phyloP scores from a whole-genome alignment of 1,140 invertebrate genomes.

The Macrocentrus cingulum region DNA sequence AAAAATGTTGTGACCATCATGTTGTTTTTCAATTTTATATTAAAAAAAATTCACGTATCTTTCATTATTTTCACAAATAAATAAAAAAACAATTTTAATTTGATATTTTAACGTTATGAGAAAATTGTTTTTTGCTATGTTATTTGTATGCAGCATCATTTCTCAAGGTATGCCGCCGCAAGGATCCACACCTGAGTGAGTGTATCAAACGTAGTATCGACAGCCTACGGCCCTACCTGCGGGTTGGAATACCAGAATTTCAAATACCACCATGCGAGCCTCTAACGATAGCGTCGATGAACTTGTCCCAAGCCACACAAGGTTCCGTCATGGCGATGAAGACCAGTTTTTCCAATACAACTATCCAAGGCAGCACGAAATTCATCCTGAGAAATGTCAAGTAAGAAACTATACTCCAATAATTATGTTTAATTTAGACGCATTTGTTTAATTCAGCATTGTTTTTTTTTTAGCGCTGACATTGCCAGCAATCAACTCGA shows the following conservation, averaged over 20 bases:
- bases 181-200: constrained; percentile 57
- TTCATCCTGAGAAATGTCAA: constrained; percentile 63
- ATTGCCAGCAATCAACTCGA: constrained; percentile 57
- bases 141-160: constrained; percentile 8
- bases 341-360: constrained; percentile 64
- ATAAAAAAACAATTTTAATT: too few species aligned
- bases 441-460: too few species aligned
- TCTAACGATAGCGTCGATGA: constrained; percentile 62
- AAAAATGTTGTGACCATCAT: too few species aligned
- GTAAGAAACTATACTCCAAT: constrained; percentile 58
- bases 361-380: constrained; percentile 62
- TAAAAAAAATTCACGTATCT: too few species aligned
- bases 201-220: constrained; percentile 54
- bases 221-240: constrained; percentile 56
- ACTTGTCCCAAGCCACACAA: constrained; percentile 62
- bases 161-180: constrained; percentile 63
- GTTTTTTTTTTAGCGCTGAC: constrained; percentile 53
- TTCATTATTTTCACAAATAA: too few species aligned
- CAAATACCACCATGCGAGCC: constrained; percentile 67
- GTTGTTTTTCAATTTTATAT: too few species aligned
- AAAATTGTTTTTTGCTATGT: too few species aligned
- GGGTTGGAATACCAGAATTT: constrained; percentile 62
- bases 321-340: constrained; percentile 65
- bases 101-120: too few species aligned
- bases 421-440: neutral